A percentile compares a stretch with the other conserved stretches of the same genome.
Conservation (phyloP, 35 echinoderm and acorn worm genomes). For the Lytechinus variegatus region DNA sequence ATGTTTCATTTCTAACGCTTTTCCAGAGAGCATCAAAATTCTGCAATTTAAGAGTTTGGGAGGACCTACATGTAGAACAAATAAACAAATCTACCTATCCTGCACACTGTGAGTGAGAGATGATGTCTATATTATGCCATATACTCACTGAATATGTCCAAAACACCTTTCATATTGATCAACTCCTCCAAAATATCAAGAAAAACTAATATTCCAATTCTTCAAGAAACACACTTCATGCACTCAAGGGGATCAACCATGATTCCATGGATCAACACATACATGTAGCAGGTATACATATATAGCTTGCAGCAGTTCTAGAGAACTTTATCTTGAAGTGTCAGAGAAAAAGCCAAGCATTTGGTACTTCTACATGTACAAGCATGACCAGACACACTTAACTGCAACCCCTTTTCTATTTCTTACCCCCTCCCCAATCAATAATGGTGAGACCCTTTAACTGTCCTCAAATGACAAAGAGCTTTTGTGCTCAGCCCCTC, state of each 20-base stretch:
- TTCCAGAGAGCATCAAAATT: too few relatives aligned
- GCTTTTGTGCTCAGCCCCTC: neutral
- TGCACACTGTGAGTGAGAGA: too few relatives aligned
- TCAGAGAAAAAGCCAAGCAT: neutral
- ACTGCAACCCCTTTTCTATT: neutral
- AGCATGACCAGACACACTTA: neutral
- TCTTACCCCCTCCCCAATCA: neutral
- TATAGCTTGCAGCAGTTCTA: too few relatives aligned
- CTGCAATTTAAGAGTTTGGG: too few relatives aligned
- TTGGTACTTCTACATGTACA: neutral
- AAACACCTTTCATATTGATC: neutral
- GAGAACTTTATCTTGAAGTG: too few relatives aligned
- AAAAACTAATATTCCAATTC: neutral
- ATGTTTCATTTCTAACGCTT: too few relatives aligned
- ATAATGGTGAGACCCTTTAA: neutral
- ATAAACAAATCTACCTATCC: too few relatives aligned
- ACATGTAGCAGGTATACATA: neutral
- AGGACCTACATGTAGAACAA: too few relatives aligned
- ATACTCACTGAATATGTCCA: conserved; percentile 11
- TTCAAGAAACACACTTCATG: neutral
- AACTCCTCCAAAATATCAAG: neutral
- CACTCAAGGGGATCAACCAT: neutral
- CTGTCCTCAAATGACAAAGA: neutral
- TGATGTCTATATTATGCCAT: too few relatives aligned
- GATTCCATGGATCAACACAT: neutral